Conservation (phyloP, 2,888 invertebrate genomes). For the Pyrgus malvae region DNA sequence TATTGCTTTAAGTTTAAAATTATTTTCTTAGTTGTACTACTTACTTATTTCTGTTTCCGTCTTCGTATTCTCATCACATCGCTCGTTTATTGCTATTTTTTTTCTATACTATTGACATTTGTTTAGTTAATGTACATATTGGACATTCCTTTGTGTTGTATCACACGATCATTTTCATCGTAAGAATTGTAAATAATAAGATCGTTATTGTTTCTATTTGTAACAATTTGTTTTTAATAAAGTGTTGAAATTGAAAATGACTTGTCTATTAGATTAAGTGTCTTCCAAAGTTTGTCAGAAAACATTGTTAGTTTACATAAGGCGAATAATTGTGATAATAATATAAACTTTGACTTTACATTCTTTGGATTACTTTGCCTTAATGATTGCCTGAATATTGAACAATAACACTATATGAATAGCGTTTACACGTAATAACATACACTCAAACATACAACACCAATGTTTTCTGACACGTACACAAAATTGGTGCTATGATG, state of each 20-base stretch:
- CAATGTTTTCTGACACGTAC: conserved; percentile 22
- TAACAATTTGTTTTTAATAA: conserved; percentile 49
- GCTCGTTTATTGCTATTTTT: neutral
- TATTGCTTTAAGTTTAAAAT: neutral
- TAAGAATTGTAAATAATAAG: conserved; percentile 44
- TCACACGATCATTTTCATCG: neutral
- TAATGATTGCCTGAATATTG: no score
- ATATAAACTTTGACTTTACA: no score
- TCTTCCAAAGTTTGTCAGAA: conserved; percentile 11
- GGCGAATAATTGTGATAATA: neutral
- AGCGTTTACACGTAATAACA: no score
- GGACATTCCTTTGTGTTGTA: neutral
- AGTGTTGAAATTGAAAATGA: conserved; percentile 44
- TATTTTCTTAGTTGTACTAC: neutral
- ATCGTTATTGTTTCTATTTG: conserved; percentile 46
- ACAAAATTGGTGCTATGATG: neutral
- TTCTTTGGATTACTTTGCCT: no score
- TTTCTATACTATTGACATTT: conserved; percentile 3
- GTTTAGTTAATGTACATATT: conserved; percentile 8
- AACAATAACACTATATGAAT: neutral
- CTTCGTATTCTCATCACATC: neutral
- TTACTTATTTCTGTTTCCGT: neutral
- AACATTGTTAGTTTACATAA: neutral
- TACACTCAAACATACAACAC: no score
- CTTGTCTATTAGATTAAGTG: conserved; percentile 35